Base-by-base conservation (phyloP, 2,888 invertebrate species). In the Syritta pipiens region DNA sequence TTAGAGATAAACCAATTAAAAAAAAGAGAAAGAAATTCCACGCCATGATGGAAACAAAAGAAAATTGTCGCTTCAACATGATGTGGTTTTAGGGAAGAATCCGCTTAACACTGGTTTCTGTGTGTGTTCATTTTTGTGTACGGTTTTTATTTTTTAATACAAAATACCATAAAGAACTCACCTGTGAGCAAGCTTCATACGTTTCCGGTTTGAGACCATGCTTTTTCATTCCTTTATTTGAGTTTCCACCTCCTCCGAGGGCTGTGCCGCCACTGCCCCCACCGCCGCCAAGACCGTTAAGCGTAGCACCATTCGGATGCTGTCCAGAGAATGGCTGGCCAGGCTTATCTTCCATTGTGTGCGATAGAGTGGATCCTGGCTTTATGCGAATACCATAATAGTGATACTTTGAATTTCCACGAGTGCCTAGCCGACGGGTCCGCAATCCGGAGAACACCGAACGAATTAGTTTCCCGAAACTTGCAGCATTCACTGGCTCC, bases 341-440 rank as follows among this genome's bases (percentile, higher is more conserved):
- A 10, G 86, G 83, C 59, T 89, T 89, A 84, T 91, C 90, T 79
- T 91, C 91, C 83, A 92, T 89, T 81, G 93, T 88, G 79, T 91
- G 91, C 83, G 85, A 92, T 79, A 96, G 88, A 5, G 93, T 91
- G 1, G 96, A 96, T 67, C 92, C 94, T 0, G 96, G 95, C 89
- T 98, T 98, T 63, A 98, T 96, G 28, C 99, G 92, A 83, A 99
- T 99, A n/a, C 99, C 99, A 90, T 99, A 99, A 90, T 99, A 99
- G 90, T 99, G 99, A 89, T 99, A 99, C 89, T 98, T 99, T 22
- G 98, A 98, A 90, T 99, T 98, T 28, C 98, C 98, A 84, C 96
- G 93, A 2, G 99, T 99, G 81, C 99, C 99, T 44, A 99, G 91
- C 60, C 99, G 92, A 83, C 97, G 90, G 10, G 99, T 99, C 81